Evolutionary conservation across 2,113 vertebrate genomes (phyloP).

Genomic region (Dicerorhinus sumatrensis): DNA sequence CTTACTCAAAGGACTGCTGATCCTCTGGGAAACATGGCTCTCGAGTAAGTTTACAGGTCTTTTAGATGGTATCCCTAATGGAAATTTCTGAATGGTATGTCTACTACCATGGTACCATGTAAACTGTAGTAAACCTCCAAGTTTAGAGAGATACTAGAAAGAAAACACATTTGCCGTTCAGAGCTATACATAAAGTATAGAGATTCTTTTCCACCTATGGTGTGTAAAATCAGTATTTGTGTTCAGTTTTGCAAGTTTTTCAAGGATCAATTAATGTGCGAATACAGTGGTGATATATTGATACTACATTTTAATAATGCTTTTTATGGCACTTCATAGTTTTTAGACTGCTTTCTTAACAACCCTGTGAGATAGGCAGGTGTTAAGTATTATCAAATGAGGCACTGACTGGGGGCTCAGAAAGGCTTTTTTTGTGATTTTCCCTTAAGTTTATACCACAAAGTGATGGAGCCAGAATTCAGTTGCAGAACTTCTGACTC

Average conservation of each 20-base stretch:
- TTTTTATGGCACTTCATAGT: slow-evolving; percentile 61
- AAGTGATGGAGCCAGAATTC: slow-evolving; percentile 60
- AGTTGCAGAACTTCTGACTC: slow-evolving; percentile 19
- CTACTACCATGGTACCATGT: neutral
- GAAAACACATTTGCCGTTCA: neutral
- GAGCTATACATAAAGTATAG: slow-evolving; percentile 43
- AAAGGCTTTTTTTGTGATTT: slow-evolving; percentile 6
- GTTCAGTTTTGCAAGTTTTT: slow-evolving; percentile 63
- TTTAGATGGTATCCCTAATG: neutral
- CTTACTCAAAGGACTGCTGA: neutral
- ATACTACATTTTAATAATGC: neutral
- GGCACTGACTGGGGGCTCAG: neutral
- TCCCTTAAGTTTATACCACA: neutral
- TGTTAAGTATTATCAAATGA: slow-evolving; percentile 46
- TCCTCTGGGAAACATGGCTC: slow-evolving; percentile 41
- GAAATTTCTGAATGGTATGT: slow-evolving; percentile 23
- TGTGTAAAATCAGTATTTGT: slow-evolving; percentile 69
- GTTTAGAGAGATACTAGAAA: slow-evolving; percentile 6
- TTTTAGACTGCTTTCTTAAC: slow-evolving; percentile 45
- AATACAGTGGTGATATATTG: slow-evolving; percentile 24
- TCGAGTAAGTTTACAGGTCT: slow-evolving; percentile 30
- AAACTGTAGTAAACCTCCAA: neutral
- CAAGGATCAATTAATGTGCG: slow-evolving; percentile 46
- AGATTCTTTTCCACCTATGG: slow-evolving; percentile 51
- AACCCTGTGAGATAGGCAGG: slow-evolving; percentile 12